Evolutionary conservation across 2,113 vertebrate genomes (phyloP).

Genomic region (Alexandromys fortis): DNA sequence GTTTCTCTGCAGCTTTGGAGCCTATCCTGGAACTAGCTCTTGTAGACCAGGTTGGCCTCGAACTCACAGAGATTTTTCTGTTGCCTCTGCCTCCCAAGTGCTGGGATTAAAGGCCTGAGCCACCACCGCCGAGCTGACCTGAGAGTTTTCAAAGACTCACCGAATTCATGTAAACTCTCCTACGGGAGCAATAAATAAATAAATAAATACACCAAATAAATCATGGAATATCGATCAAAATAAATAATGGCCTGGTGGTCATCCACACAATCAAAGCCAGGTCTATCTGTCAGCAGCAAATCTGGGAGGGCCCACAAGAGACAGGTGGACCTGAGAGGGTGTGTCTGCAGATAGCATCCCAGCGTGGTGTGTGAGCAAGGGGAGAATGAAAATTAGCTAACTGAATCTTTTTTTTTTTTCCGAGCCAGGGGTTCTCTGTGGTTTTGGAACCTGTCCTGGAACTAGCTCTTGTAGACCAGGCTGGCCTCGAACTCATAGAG

Average conservation of each 20-base stretch:
- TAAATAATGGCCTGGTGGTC: neutral
- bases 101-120: no score
- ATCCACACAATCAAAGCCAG: neutral
- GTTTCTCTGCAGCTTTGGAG: no score
- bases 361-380: neutral
- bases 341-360: accelerated
- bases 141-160: neutral
- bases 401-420: neutral
- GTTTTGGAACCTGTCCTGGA: no score
- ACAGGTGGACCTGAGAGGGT: neutral
- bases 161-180: neutral
- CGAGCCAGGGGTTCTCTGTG: no score
- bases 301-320: no score
- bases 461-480: no score
- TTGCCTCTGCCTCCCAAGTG: no score
- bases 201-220: neutral
- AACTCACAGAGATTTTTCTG: no score
- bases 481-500: no score
- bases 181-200: neutral
- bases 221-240: neutral
- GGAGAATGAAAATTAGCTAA: neutral
- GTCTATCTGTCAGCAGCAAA: neutral
- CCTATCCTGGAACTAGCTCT: no score
- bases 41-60: no score
- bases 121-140: neutral